Percentiles rank a stretch among this genome's conserved stretches.
phyloP scores from a whole-genome alignment of 35 echinoderm and acorn worm species.

The Holothuria glaberrima region DNA sequence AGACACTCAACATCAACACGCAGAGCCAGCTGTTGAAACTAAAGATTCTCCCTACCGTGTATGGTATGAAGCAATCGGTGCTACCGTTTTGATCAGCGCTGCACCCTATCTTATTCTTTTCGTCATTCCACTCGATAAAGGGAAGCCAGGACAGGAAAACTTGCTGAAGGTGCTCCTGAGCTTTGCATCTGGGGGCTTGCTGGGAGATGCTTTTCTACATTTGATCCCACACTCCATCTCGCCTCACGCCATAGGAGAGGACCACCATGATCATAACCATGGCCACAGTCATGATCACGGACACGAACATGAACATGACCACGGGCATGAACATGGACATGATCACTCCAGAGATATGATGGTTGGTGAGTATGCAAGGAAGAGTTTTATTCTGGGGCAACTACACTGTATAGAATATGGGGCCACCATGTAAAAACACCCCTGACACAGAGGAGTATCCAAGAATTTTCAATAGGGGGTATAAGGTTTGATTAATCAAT shows the following conservation, averaged over 20 bases:
- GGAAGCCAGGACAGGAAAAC: slow-evolving; percentile 71
- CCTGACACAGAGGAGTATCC: too few species aligned
- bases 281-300: slow-evolving; percentile 58
- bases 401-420: too few species aligned
- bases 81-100: slow-evolving; percentile 88
- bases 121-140: slow-evolving; percentile 88
- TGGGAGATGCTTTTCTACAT: slow-evolving; percentile 93
- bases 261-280: slow-evolving; percentile 59
- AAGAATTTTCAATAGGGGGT: too few species aligned
- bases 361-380: slow-evolving; percentile 54
- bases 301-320: slow-evolving; percentile 53
- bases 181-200: slow-evolving; percentile 91
- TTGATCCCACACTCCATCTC: slow-evolving; percentile 88
- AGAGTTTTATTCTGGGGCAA: too few species aligned
- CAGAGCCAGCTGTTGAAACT: slow-evolving; percentile 51
- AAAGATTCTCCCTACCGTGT: slow-evolving; percentile 46
- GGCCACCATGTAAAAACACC: too few species aligned
- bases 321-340: slow-evolving; percentile 56
- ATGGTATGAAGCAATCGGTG: slow-evolving; percentile 92
- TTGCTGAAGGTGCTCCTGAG: slow-evolving; percentile 82
- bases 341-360: slow-evolving; percentile 71
- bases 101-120: slow-evolving; percentile 93
- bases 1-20: slow-evolving; percentile 19
- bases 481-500: too few species aligned
- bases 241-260: slow-evolving; percentile 78